These are phyloP conservation scores for Nesometra sesokonis DNA, from an alignment of 35 echinoderm and acorn worm genomes.

Conservation along the genomic window DNA sequence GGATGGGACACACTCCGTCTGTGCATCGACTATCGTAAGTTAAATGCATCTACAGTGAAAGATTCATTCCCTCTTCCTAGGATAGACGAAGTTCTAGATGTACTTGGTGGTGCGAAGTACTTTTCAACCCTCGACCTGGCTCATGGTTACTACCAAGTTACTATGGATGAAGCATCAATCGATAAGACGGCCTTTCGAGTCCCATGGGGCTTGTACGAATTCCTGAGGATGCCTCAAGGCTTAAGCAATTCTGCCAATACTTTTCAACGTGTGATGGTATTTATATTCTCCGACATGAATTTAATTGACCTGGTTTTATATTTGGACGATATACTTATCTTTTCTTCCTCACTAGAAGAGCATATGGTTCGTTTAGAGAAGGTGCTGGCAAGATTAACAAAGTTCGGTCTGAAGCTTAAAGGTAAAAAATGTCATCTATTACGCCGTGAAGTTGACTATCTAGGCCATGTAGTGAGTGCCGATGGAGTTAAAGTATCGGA, in stretches of 20 bases:
- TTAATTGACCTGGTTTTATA: not conserved
- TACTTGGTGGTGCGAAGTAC: not conserved
- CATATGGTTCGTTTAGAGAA: not conserved
- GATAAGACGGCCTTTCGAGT: not conserved
- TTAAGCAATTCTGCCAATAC: not conserved
- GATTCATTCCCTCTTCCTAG: too few relatives aligned
- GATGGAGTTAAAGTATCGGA: not conserved
- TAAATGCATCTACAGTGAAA: not conserved
- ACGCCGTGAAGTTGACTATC: not conserved
- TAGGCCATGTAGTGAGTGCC: not conserved
- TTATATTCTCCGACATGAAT: not conserved
- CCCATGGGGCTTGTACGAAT: not conserved
- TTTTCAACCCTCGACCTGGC: not conserved
- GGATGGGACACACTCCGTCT: conserved; percentile 5
- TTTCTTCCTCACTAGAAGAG: not conserved
- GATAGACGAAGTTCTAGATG: not conserved
- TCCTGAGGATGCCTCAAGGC: not conserved
- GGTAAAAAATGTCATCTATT: not conserved
- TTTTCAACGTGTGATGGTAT: not conserved
- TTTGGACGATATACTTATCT: not conserved
- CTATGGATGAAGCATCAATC: not conserved
- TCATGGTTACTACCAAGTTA: not conserved
- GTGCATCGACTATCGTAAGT: conserved; percentile 20
- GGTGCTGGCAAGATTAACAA: not conserved
- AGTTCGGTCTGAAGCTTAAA: not conserved